These are phyloP conservation scores for Lepus americanus DNA, from an alignment of 2,113 vertebrate species.

Conservation along the genomic window DNA sequence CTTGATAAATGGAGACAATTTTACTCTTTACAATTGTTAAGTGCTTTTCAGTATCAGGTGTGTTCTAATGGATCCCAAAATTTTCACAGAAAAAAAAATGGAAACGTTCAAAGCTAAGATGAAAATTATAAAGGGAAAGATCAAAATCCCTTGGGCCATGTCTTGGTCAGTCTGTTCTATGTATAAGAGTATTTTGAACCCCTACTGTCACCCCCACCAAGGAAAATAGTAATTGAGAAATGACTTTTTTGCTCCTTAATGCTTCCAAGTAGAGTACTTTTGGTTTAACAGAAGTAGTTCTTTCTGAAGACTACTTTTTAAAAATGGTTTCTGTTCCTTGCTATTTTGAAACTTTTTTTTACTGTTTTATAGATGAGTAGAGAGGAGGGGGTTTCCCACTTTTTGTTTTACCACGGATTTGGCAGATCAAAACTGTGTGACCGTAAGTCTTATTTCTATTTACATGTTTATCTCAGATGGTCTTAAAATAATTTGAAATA, in stretches of 20 bases:
- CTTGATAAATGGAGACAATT: conserved; percentile 60
- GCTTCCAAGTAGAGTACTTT: conserved; percentile 9
- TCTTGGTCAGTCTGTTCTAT: neutral
- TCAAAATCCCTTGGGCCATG: neutral
- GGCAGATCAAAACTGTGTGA: neutral
- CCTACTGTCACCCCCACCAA: neutral
- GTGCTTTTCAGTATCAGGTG: conserved; percentile 40
- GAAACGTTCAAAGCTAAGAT: conserved; percentile 41
- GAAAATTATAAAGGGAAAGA: neutral
- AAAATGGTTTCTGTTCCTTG: neutral
- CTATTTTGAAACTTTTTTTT: neutral
- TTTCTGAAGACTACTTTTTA: neutral
- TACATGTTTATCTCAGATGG: neutral
- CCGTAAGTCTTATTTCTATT: neutral
- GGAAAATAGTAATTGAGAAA: neutral
- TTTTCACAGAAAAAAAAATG: conserved; percentile 39
- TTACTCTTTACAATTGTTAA: conserved; percentile 51
- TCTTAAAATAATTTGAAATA: conserved; percentile 45
- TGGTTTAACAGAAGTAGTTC: neutral
- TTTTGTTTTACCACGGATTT: neutral
- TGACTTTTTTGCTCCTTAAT: neutral
- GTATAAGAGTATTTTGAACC: neutral
- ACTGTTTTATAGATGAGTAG: neutral
- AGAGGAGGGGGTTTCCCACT: neutral
- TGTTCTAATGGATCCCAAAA: conserved; percentile 56